Percentiles rank a stretch among this genome's conserved stretches.
phyloP scores from a whole-genome alignment of 2,113 vertebrate species.

The Eolophus roseicapilla region DNA sequence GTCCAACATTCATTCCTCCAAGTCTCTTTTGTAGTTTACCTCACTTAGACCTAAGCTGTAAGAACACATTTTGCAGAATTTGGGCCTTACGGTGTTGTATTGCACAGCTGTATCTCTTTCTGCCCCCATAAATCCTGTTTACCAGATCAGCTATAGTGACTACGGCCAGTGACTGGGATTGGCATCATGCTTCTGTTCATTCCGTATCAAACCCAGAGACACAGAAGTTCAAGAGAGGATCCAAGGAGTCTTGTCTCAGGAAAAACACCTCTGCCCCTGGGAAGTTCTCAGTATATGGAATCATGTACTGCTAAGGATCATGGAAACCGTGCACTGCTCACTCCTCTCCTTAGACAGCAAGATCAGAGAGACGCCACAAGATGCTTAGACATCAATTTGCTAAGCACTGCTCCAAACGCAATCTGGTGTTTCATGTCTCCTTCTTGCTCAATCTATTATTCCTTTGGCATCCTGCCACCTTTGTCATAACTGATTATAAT shows the following conservation, averaged over 20 bases:
- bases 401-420: background rate
- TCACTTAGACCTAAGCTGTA: background rate
- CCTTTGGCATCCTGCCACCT: slow-evolving; percentile 6
- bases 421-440: background rate
- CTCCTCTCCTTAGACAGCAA: background rate
- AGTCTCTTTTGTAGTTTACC: background rate
- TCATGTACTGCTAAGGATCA: accelerated
- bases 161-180: accelerated
- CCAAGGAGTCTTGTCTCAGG: background rate
- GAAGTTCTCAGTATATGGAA: accelerated
- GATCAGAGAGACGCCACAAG: accelerated
- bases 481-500: background rate
- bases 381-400: background rate
- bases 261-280: background rate
- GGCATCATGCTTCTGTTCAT: background rate
- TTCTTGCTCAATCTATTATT: background rate
- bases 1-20: background rate
- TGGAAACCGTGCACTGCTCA: accelerated
- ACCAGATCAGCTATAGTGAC: background rate
- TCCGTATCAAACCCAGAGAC: background rate
- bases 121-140: background rate
- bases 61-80: background rate
- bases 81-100: accelerated
- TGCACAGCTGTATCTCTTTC: background rate
- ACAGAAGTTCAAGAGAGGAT: background rate